Conservation (phyloP, 2,797 vertebrate genomes). For the Mormyrus proboscirostris region DNA sequence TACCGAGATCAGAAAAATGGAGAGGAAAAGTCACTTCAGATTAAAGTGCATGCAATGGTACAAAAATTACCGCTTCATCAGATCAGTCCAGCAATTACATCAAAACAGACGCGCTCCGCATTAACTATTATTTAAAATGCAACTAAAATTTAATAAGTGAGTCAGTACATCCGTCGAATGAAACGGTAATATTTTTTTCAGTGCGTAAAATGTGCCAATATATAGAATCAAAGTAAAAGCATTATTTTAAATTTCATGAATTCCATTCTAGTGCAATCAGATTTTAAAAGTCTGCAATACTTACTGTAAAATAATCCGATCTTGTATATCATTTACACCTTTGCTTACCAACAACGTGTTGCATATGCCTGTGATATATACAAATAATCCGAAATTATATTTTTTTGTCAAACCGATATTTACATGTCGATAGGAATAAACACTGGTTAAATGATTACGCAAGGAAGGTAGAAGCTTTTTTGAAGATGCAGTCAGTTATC, state of each 20-base stretch:
- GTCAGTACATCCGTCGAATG: not conserved
- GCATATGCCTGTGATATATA: conserved; percentile 41
- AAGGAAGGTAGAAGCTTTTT: not conserved
- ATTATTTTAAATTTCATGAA: not conserved
- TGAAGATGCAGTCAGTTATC: conserved; percentile 28
- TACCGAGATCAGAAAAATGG: not conserved
- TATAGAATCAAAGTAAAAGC: not conserved
- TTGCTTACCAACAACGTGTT: conserved; percentile 60
- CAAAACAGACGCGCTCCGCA: not conserved
- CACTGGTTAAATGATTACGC: not conserved
- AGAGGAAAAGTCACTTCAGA: not conserved
- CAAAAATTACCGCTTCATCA: not conserved
- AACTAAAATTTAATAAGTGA: not conserved
- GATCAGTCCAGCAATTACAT: not conserved
- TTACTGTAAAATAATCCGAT: conserved; percentile 52
- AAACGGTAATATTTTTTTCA: not conserved
- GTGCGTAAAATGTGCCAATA: not conserved
- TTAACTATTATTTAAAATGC: not conserved
- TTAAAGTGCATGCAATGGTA: not conserved
- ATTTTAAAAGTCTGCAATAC: conserved; percentile 26
- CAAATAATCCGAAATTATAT: conserved; percentile 10
- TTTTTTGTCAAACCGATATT: not conserved
- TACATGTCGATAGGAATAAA: not conserved
- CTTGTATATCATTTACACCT: conserved; percentile 46
- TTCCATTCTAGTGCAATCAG: not conserved